phyloP scores from a whole-genome alignment of 2,888 invertebrate genomes.

The Dryomyza anilis region DNA sequence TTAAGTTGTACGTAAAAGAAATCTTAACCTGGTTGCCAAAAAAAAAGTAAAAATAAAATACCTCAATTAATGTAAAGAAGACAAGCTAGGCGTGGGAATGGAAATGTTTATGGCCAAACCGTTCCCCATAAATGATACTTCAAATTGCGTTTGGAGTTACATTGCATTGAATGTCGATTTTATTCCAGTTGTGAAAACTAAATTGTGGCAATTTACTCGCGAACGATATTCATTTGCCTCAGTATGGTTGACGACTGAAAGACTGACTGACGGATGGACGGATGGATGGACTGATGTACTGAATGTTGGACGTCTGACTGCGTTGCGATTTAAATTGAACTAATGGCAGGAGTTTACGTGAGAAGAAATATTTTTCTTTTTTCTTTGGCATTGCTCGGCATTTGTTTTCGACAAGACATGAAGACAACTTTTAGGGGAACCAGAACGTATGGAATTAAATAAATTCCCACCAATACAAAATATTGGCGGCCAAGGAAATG shows the following conservation, averaged over 20 bases:
- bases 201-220: slow-evolving; percentile 24
- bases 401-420: background rate
- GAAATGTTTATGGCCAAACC: background rate
- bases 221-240: slow-evolving; percentile 4
- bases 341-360: slow-evolving; percentile 21
- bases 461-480: background rate
- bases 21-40: no score
- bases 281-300: no score
- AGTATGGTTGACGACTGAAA: slow-evolving; percentile 9
- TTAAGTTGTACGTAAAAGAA: no score
- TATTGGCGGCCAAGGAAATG: background rate
- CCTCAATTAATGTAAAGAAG: no score
- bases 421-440: background rate
- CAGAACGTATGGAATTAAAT: background rate
- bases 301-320: slow-evolving; percentile 4
- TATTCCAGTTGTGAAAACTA: slow-evolving; percentile 19
- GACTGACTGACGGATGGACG: slow-evolving; percentile 9
- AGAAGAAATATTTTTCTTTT: slow-evolving; percentile 12
- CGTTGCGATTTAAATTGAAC: slow-evolving; percentile 20
- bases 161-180: slow-evolving; percentile 20
- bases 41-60: no score
- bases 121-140: background rate
- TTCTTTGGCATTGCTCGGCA: background rate
- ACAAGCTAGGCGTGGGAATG: slow-evolving; percentile 16
- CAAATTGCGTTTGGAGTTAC: slow-evolving; percentile 8